Evolutionary conservation across 2,888 invertebrate species (phyloP).

Genomic region (Andrena praecox): DNA sequence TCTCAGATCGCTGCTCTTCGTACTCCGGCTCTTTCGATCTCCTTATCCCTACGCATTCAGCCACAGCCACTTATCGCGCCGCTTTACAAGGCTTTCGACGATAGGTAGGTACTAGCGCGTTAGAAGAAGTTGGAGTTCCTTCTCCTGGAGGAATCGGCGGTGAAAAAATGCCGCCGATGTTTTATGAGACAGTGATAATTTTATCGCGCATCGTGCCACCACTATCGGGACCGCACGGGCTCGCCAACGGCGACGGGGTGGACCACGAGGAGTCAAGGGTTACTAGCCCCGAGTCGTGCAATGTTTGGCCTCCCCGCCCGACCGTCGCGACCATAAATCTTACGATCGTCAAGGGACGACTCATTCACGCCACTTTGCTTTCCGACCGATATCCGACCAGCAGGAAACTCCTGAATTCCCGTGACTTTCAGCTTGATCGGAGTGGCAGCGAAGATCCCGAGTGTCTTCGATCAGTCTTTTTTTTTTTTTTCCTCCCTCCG

Average conservation of each 20-base stretch:
- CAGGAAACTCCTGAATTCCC: constrained; percentile 65
- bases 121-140: too few species aligned
- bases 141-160: not conserved
- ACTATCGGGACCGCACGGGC: constrained; percentile 66
- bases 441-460: constrained; percentile 10
- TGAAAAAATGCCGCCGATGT: constrained; percentile 24
- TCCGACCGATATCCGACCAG: constrained; percentile 78
- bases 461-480: constrained; percentile 10
- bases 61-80: too few species aligned
- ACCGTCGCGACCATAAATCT: constrained; percentile 83
- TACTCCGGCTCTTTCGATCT: not conserved
- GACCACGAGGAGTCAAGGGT: constrained; percentile 82
- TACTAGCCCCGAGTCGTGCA: constrained; percentile 76
- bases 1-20: constrained; percentile 14
- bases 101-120: too few species aligned
- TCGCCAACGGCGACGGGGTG: constrained; percentile 68
- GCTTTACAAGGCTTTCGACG: too few species aligned
- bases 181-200: constrained; percentile 61
- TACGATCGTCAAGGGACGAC: constrained; percentile 84
- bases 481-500: not conserved
- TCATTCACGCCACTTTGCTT: constrained; percentile 84
- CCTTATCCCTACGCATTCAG: not conserved
- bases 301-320: constrained; percentile 72
- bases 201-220: constrained; percentile 62
- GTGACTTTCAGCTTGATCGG: constrained; percentile 68